A percentile compares a stretch with the other conserved stretches of the same genome.
phyloP scores from a whole-genome alignment of 1,140 invertebrate genomes.

The Tetranychus cinnabarinus region DNA sequence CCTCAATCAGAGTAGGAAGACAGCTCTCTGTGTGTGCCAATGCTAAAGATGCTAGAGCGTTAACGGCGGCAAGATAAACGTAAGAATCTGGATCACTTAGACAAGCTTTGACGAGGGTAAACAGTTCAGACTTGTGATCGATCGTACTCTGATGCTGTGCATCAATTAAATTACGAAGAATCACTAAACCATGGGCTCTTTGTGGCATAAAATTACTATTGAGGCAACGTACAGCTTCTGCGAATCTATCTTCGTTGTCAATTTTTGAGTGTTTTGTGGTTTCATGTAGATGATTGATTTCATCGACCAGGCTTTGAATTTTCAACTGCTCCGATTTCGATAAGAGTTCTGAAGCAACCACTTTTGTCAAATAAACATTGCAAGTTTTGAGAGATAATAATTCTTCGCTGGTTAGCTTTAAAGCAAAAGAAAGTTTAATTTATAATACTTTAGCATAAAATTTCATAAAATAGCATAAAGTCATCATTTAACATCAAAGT shows the following conservation, averaged over 20 bases:
- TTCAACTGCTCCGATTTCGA: background rate
- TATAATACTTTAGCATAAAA: too few relatives aligned
- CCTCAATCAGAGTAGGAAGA: conserved; percentile 34
- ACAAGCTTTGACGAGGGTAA: conserved; percentile 32
- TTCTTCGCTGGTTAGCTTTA: background rate
- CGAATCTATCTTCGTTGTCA: conserved; percentile 1
- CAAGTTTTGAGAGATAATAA: background rate
- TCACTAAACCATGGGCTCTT: conserved; percentile 48
- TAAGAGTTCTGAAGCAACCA: background rate
- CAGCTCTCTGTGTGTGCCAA: conserved; percentile 37
- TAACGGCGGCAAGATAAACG: conserved; percentile 50
- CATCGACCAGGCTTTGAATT: background rate
- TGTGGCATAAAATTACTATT: conserved; percentile 48
- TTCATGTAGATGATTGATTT: background rate
- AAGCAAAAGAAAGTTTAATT: background rate
- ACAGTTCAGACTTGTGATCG: conserved; percentile 35
- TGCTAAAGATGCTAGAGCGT: conserved; percentile 40
- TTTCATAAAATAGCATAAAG: background rate
- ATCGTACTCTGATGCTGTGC: conserved; percentile 33
- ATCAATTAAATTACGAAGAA: conserved; percentile 42
- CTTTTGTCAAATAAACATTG: background rate
- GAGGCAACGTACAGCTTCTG: conserved; percentile 33
- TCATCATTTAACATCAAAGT: background rate
- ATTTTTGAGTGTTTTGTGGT: background rate
- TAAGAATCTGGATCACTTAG: conserved; percentile 55